A percentile compares a stretch with the other conserved stretches of the same genome.
phyloP scores from a whole-genome alignment of 2,797 vertebrate genomes.

The Parauchenoglanis ngamensis region DNA sequence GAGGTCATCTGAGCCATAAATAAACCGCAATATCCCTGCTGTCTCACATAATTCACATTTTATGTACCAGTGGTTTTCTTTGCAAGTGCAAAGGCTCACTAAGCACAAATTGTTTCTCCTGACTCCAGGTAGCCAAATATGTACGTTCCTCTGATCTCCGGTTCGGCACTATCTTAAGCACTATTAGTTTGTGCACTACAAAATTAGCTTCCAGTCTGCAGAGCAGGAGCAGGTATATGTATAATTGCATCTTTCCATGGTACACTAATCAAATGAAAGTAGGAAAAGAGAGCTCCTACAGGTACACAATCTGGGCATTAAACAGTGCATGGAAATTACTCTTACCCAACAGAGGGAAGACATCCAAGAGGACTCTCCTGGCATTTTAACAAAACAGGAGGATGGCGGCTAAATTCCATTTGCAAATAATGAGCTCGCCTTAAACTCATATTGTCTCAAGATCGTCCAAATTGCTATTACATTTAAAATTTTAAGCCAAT shows the following conservation, averaged over 20 bases:
- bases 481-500: neutral
- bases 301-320: conserved; percentile 33
- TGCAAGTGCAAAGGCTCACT: conserved; percentile 67
- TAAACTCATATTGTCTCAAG: conserved; percentile 13
- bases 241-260: conserved; percentile 40
- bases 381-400: conserved; percentile 29
- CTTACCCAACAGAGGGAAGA: neutral
- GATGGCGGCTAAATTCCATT: conserved; percentile 17
- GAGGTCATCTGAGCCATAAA: conserved; percentile 67
- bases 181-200: conserved; percentile 28
- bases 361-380: conserved; percentile 16
- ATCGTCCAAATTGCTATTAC: conserved; percentile 9
- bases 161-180: conserved; percentile 39
- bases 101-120: conserved; percentile 52
- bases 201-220: conserved; percentile 30
- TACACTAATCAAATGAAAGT: conserved; percentile 44
- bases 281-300: conserved; percentile 24
- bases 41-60: conserved; percentile 80
- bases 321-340: conserved; percentile 32
- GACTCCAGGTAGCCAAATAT: conserved; percentile 42
- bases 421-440: conserved; percentile 3
- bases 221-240: conserved; percentile 18
- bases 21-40: conserved; percentile 70
- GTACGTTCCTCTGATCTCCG: conserved; percentile 36
- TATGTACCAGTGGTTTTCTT: conserved; percentile 76